Base-by-base conservation (phyloP, 64 coral and sea anemone species). In the Montipora capricornis region DNA sequence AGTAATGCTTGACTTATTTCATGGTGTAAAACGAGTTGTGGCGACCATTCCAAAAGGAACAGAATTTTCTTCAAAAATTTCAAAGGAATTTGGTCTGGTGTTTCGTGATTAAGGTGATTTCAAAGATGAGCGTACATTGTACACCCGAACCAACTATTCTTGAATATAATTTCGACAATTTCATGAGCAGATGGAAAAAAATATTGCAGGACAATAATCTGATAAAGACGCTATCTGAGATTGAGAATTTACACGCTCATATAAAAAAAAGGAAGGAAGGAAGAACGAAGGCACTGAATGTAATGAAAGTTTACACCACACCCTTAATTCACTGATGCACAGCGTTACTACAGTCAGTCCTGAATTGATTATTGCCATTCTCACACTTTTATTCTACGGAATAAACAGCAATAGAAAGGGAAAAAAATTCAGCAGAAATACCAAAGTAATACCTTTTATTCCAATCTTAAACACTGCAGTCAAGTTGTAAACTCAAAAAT, bases 1-100 rank as follows among this genome's bases (percentile, higher is more conserved):
- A 20, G 77, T 83, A 6, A 73, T 69, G 62, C 75, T 95, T 47
- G 81, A 91, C 47, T 12, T 91, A 13, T 91, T 91, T 29, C 94
- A 91, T 82, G 94, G 89, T 55, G 16, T 49, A n/a, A 81, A 90
- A 74, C 19, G 89, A 19, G 80, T 95, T 5, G 59, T 49, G 10
- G 79, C 70, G 74, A 91, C 82, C 50, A 29, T 91, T 8, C 82
- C 88, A 14, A 70, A 46, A 14, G 62, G 79, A 6, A 5, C 51
- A 16, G 60, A 80, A 51, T 66, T 77, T 2, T 50, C 48, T 2
- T 77, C 26, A n/a, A 58, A 91, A 60, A 62, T 95, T 68, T 76
- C 93, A 29, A 95, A 48, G 29, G 73, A 90, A n/a, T 85, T 90
- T 53, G 68, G 66, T 7, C 5, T 83, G 59, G 68, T 90, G 15